Conservation (phyloP, 2,113 vertebrate genomes). For the Sporophila hypoxantha region DNA sequence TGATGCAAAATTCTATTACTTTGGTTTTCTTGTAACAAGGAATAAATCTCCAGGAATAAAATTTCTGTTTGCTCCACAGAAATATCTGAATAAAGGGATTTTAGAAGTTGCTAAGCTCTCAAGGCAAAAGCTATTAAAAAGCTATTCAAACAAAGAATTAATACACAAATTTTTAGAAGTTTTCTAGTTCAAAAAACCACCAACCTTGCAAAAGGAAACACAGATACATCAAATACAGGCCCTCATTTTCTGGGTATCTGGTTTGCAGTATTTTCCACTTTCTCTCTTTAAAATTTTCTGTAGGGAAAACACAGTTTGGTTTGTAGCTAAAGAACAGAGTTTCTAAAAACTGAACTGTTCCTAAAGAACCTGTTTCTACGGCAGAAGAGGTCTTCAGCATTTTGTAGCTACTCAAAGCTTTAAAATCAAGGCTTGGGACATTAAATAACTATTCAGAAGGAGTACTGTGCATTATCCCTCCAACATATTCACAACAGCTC, state of each 20-base stretch:
- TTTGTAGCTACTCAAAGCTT: background rate
- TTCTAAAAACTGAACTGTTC: background rate
- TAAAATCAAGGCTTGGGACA: background rate
- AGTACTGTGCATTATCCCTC: background rate
- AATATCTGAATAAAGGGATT: background rate
- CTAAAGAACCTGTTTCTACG: background rate
- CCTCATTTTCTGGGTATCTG: background rate
- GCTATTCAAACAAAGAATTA: background rate
- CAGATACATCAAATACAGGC: background rate
- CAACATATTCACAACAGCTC: background rate
- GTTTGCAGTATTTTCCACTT: background rate
- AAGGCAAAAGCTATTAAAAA: background rate
- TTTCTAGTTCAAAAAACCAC: background rate
- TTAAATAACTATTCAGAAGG: background rate
- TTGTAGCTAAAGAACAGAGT: background rate
- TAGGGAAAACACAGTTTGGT: background rate
- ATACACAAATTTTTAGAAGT: background rate
- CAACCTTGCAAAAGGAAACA: background rate
- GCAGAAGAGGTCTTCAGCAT: background rate
- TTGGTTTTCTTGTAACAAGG: background rate
- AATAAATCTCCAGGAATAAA: too few relatives aligned
- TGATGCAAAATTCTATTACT: background rate
- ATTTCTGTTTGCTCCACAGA: background rate
- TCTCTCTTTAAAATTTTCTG: background rate
- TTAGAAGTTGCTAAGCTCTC: background rate